Evolutionary conservation across 2,888 invertebrate genomes (phyloP).

Genomic region (Chaetogeoica ovagalla): DNA sequence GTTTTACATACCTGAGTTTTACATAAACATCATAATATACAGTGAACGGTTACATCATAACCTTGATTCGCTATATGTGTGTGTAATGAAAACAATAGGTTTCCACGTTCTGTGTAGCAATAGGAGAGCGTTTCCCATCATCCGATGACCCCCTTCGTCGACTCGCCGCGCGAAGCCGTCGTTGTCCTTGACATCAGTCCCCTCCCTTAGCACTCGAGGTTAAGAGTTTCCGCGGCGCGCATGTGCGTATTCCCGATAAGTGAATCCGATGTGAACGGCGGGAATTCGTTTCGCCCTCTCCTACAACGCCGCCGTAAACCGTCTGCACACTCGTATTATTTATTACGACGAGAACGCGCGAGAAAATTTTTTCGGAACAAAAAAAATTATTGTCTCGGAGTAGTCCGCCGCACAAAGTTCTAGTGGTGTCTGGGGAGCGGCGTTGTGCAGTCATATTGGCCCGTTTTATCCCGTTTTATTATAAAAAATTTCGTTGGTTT

Average conservation of each 20-base stretch:
- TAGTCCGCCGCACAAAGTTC: too few species aligned
- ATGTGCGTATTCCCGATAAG: background rate
- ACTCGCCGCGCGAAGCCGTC: background rate
- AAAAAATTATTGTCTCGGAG: too few species aligned
- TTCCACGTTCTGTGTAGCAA: constrained; percentile 52
- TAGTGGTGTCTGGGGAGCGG: too few species aligned
- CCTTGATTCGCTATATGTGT: constrained; percentile 18
- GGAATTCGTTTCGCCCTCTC: too few species aligned
- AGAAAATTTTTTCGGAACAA: too few species aligned
- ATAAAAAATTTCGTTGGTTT: too few species aligned
- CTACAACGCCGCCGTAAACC: too few species aligned
- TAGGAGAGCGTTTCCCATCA: constrained; percentile 44
- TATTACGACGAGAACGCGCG: constrained; percentile 5
- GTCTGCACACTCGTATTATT: background rate
- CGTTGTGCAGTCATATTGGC: too few species aligned
- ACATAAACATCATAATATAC: constrained; percentile 7
- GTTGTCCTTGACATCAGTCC: constrained; percentile 38
- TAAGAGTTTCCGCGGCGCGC: constrained; percentile 9
- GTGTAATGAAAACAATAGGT: constrained; percentile 50
- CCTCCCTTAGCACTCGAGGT: background rate
- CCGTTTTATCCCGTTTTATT: too few species aligned
- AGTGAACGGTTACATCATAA: constrained; percentile 47
- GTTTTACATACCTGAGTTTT: background rate
- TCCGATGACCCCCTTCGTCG: constrained; percentile 26
- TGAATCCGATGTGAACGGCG: background rate